A percentile compares a stretch with the other conserved stretches of the same genome.
phyloP scores from a whole-genome alignment of 2,888 invertebrate genomes.

The Nycteola revayana region DNA sequence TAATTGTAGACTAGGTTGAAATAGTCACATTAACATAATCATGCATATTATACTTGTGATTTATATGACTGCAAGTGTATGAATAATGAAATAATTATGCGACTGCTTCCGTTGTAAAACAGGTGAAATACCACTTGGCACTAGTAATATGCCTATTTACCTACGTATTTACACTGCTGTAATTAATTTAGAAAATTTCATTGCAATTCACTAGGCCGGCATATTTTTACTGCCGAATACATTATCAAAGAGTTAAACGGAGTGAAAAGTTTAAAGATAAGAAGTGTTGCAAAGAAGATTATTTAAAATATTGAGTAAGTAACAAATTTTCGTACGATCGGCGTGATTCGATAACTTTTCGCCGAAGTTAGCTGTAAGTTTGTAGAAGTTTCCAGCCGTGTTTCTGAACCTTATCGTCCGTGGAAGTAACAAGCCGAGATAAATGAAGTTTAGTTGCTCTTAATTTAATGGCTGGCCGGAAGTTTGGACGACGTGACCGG shows the following conservation, averaged over 20 bases:
- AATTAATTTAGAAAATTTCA: constrained; percentile 28
- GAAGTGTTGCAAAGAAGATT: constrained; percentile 55
- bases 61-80: too few relatives aligned
- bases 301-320: constrained; percentile 74
- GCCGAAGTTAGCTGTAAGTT: constrained; percentile 63
- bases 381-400: constrained; percentile 62
- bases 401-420: constrained; percentile 73
- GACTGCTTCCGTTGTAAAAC: too few relatives aligned
- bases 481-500: constrained; percentile 71
- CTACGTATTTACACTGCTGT: constrained; percentile 15
- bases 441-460: constrained; percentile 79
- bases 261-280: constrained; percentile 60
- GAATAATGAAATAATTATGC: too few relatives aligned
- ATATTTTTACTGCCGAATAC: constrained; percentile 36
- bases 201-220: constrained; percentile 17
- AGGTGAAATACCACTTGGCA: too few relatives aligned
- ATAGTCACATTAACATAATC: too few relatives aligned
- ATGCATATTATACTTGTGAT: too few relatives aligned
- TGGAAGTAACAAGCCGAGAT: constrained; percentile 77
- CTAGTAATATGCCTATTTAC: constrained; percentile 13
- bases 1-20: too few relatives aligned
- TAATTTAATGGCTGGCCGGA: constrained; percentile 75
- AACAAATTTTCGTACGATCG: constrained; percentile 77
- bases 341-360: constrained; percentile 74
- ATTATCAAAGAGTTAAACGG: constrained; percentile 35